phyloP scores from a whole-genome alignment of 2,888 invertebrate genomes.

The Erebia aethiops region DNA sequence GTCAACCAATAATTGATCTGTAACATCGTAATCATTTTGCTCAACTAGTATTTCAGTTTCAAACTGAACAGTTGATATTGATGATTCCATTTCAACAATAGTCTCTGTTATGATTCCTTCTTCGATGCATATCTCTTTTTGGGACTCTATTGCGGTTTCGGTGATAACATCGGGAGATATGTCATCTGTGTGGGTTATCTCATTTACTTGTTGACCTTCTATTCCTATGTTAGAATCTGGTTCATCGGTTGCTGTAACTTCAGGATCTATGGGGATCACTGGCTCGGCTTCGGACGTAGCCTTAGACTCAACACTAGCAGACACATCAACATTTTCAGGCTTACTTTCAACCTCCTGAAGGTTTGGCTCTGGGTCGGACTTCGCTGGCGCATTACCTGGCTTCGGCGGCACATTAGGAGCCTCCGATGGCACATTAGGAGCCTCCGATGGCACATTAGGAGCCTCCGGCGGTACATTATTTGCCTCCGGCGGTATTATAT shows the following conservation, averaged over 20 bases:
- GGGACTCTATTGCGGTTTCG: conserved; percentile 26
- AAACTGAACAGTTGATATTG: conserved; percentile 49
- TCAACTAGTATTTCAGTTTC: conserved; percentile 74
- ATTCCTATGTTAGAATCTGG: conserved; percentile 10
- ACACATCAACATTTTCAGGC: conserved; percentile 6
- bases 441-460: conserved; percentile 14
- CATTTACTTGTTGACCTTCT: neutral
- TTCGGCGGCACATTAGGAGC: conserved; percentile 3
- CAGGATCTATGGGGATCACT: neutral
- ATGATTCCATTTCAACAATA: conserved; percentile 35
- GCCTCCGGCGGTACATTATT: conserved; percentile 17
- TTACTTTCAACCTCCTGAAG: conserved; percentile 1
- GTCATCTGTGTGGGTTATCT: neutral
- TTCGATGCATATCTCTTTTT: conserved; percentile 42
- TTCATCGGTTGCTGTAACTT: neutral
- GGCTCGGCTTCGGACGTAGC: conserved; percentile 11
- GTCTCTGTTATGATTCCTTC: conserved; percentile 38
- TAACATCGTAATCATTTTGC: conserved; percentile 58
- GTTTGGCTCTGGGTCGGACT: conserved; percentile 8
- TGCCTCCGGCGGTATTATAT: conserved; percentile 16
- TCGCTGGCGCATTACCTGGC: neutral
- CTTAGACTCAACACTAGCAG: neutral
- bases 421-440: neutral
- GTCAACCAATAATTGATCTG: conserved; percentile 46
- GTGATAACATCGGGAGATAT: conserved; percentile 26